Evolutionary conservation across 2,113 vertebrate genomes (phyloP).

Genomic region (Corydoras maculifer): DNA sequence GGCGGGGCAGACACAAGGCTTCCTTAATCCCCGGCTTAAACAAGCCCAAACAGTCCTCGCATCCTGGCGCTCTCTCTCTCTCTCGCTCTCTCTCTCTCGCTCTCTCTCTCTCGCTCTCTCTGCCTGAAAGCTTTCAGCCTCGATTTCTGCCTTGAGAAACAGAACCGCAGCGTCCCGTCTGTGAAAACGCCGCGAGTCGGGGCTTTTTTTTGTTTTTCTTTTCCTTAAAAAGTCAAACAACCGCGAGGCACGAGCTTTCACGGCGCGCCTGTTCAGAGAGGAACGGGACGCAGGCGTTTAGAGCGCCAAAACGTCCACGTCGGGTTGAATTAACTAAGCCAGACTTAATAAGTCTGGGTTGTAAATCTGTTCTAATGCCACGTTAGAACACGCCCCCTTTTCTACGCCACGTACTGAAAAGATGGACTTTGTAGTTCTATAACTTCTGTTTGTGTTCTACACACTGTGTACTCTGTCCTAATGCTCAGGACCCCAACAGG

Average conservation of each 20-base stretch:
- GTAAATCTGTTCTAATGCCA: no score
- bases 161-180: not conserved
- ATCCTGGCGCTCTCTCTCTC: conserved; percentile 40
- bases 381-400: no score
- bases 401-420: no score
- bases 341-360: no score
- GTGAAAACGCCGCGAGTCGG: not conserved
- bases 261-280: not conserved
- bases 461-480: no score
- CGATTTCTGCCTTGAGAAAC: conserved; percentile 16
- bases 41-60: conserved; percentile 41
- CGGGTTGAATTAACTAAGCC: no score
- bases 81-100: not conserved
- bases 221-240: conserved; percentile 3
- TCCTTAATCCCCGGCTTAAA: conserved; percentile 33
- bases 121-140: conserved; percentile 24
- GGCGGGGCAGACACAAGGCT: conserved; percentile 54
- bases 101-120: not conserved
- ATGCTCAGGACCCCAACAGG: no score
- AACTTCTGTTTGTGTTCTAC: no score
- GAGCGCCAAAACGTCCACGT: no score
- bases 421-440: no score
- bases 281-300: no score
- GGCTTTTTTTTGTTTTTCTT: conserved; percentile 10
- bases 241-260: conserved; percentile 9